These are phyloP conservation scores for Allobates femoralis DNA, from an alignment of 2,797 vertebrate species.

Conservation along the genomic window DNA sequence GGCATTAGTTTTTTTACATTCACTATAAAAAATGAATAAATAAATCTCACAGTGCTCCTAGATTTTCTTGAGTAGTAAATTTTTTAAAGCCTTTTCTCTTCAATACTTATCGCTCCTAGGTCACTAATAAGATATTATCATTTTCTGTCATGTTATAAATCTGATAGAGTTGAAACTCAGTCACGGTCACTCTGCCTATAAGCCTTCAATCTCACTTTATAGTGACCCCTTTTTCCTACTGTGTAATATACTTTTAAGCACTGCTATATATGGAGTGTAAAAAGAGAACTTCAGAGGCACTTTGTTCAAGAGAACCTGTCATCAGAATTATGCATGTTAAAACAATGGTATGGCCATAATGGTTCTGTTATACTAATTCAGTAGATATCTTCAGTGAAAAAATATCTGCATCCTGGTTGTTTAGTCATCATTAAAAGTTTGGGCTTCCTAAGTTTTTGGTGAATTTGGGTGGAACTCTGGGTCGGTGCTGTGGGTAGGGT, in stretches of 20 bases:
- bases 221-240: background rate
- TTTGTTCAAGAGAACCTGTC: no score
- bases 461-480: no score
- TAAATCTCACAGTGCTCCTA: no score
- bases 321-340: no score
- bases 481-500: no score
- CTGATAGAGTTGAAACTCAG: background rate
- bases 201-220: background rate
- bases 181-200: background rate
- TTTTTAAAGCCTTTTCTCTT: no score
- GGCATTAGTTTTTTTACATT: background rate
- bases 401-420: no score
- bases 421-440: no score
- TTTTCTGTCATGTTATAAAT: background rate
- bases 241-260: background rate
- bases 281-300: background rate
- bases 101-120: background rate
- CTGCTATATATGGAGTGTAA: background rate
- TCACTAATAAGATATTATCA: background rate
- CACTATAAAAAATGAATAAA: background rate
- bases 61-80: no score
- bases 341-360: no score
- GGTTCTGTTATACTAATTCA: background rate
- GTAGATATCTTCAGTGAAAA: no score
- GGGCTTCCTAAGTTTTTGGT: no score